These are phyloP conservation scores for Alligator sinensis DNA, from an alignment of 2,113 vertebrate genomes.

Conservation along the genomic window DNA sequence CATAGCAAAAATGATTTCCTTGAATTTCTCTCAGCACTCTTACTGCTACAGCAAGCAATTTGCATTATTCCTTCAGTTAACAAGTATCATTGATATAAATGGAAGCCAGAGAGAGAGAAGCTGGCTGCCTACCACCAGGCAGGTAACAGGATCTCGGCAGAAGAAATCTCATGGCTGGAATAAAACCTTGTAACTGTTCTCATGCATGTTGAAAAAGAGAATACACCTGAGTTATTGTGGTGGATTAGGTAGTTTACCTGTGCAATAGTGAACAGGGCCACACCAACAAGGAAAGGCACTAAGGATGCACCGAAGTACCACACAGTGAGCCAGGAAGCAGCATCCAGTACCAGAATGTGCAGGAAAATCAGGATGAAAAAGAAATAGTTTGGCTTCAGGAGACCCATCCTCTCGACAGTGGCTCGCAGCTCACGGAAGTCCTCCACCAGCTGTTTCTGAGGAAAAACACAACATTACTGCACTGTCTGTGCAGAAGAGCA, in stretches of 20 bases:
- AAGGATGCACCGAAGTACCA: slow-evolving; percentile 76
- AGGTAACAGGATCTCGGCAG: background rate
- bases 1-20: too few relatives aligned
- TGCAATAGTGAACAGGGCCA: slow-evolving; percentile 66
- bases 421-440: slow-evolving; percentile 82
- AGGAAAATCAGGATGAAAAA: slow-evolving; percentile 79
- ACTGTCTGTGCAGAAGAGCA: rapidly evolving
- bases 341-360: slow-evolving; percentile 80
- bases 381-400: slow-evolving; percentile 67
- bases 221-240: background rate
- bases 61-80: too few relatives aligned
- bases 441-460: slow-evolving; percentile 72
- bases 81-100: too few relatives aligned
- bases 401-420: slow-evolving; percentile 74
- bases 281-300: slow-evolving; percentile 68
- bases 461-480: background rate
- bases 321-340: slow-evolving; percentile 75
- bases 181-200: background rate
- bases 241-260: slow-evolving; percentile 72
- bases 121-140: background rate
- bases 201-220: background rate
- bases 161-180: background rate
- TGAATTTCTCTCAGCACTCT: too few relatives aligned
- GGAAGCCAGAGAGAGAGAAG: rapidly evolving
- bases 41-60: too few relatives aligned